Conservation (phyloP, 2,888 invertebrate genomes). For the Microdon myrmicae region DNA sequence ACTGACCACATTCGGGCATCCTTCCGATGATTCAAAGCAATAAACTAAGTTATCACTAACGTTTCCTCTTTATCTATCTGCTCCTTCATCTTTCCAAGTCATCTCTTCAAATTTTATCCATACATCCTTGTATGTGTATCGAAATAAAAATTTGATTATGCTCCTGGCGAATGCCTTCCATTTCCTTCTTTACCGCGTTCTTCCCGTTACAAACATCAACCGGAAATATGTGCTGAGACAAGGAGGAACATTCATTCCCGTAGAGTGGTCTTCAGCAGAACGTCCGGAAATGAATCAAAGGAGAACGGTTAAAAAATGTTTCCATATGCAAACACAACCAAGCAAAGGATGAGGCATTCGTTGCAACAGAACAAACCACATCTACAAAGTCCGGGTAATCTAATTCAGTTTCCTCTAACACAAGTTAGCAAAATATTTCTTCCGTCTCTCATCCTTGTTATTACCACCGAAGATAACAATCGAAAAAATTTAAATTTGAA, state of each 20-base stretch:
- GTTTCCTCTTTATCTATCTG: too few species aligned
- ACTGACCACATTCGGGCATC: constrained; percentile 3
- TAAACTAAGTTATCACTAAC: constrained; percentile 47
- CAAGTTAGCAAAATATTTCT: constrained; percentile 4
- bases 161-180: constrained; percentile 26
- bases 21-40: constrained; percentile 26
- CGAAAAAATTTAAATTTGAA: constrained; percentile 37
- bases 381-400: constrained; percentile 32
- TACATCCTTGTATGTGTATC: too few species aligned
- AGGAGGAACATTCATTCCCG: constrained; percentile 37
- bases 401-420: constrained; percentile 29
- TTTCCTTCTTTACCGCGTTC: neutral
- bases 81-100: constrained; percentile 17
- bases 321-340: constrained; percentile 20
- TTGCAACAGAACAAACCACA: neutral
- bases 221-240: constrained; percentile 32
- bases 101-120: constrained; percentile 38
- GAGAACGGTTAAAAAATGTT: constrained; percentile 28
- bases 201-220: constrained; percentile 3
- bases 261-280: constrained; percentile 25
- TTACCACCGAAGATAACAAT: constrained; percentile 21
- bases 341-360: constrained; percentile 5
- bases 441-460: constrained; percentile 2
- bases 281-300: constrained; percentile 2
- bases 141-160: constrained; percentile 44